Evolutionary conservation across 64 coral and sea anemone genomes (phyloP), one percentile per base, ranked within the genome.

Genomic region (Montipora foliosa): DNA sequence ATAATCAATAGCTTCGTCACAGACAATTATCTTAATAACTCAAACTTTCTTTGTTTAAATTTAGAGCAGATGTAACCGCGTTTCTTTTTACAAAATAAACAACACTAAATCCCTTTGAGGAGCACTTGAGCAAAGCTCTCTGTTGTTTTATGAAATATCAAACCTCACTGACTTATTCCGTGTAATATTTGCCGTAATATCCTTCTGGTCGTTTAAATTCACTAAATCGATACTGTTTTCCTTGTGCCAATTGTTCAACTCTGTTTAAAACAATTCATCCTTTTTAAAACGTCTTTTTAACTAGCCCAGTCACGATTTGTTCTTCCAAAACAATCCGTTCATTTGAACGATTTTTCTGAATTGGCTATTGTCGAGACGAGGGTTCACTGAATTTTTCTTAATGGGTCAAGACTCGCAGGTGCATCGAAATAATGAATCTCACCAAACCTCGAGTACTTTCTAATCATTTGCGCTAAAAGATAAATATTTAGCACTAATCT

Each of bases 1-100:
- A 71, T 86, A 67, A 86, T 49, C 17, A 86, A 64, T 86, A 25
- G 44, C 62, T 71, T 86, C 8, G 62, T 70, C 45, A 24, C 3
- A 48, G 66, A 86, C 82, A 86, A 86, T 86, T 86, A 86, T 5
- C 82, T 86, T 86, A 49, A 86, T 86, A 86, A 86, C 82, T 86
- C 19, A 70, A 86, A 64, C 66, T 71, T 47, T 86, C 62, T 86
- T 86, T 86, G 82, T 86, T 86, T 69, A 67, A 86, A 71, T 46
- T 47, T 17, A 29, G 82, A 71, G 64, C 82, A 86, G 82, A 86
- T 86, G 82, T 21, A 86, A 71, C 59, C 66, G 66, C 47, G 82
- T 86, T 83, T 64, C 82, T 47, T 49, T 86, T 86, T 71, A 68
- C 11, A 78, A 78, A 78, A 78, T 75, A 83, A 9, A 67, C 15